Evolutionary conservation across 2,888 invertebrate species (phyloP).

Genomic region (Drosophila maculinotata): DNA sequence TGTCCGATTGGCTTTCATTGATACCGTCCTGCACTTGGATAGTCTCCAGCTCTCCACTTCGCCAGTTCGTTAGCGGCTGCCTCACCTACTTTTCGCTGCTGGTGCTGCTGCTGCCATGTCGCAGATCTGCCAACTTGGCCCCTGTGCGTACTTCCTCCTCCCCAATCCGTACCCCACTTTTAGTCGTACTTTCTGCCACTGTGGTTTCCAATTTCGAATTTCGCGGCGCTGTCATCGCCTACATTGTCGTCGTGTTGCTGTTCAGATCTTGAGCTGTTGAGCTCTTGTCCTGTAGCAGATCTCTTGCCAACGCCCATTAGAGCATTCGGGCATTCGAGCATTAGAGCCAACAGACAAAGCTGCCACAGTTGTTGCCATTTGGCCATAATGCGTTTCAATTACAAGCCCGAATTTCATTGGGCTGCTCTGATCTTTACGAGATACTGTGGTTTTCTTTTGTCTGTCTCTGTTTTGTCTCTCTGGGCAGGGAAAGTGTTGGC

Average conservation of each 20-base stretch:
- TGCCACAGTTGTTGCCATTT: slow-evolving; percentile 43
- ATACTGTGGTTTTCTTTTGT: slow-evolving; percentile 33
- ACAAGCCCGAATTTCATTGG: slow-evolving; percentile 69
- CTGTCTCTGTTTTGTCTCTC: slow-evolving; percentile 13
- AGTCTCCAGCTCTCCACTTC: slow-evolving; percentile 45
- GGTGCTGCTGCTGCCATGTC: slow-evolving; percentile 48
- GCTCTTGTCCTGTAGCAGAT: slow-evolving; percentile 47
- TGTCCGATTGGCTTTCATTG: slow-evolving; percentile 77
- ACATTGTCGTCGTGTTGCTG: slow-evolving; percentile 58
- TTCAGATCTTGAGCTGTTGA: slow-evolving; percentile 20
- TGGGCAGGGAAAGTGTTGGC: slow-evolving; percentile 72
- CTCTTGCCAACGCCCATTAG: slow-evolving; percentile 70
- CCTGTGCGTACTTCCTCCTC: slow-evolving; percentile 37
- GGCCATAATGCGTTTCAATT: slow-evolving; percentile 73
- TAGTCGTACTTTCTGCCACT: slow-evolving; percentile 3
- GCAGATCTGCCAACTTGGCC: slow-evolving; percentile 41
- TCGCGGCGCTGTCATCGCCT: slow-evolving; percentile 75
- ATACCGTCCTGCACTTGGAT: slow-evolving; percentile 54
- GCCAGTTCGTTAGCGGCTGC: slow-evolving; percentile 68
- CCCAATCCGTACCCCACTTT: background rate
- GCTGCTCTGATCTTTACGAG: slow-evolving; percentile 57
- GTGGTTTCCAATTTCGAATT: slow-evolving; percentile 54
- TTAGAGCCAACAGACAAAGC: slow-evolving; percentile 47
- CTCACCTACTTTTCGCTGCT: slow-evolving; percentile 70
- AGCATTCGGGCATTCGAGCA: slow-evolving; percentile 64